Evolutionary conservation across 2,888 invertebrate genomes (phyloP).

Genomic region (Chaetogeoica ovagalla): DNA sequence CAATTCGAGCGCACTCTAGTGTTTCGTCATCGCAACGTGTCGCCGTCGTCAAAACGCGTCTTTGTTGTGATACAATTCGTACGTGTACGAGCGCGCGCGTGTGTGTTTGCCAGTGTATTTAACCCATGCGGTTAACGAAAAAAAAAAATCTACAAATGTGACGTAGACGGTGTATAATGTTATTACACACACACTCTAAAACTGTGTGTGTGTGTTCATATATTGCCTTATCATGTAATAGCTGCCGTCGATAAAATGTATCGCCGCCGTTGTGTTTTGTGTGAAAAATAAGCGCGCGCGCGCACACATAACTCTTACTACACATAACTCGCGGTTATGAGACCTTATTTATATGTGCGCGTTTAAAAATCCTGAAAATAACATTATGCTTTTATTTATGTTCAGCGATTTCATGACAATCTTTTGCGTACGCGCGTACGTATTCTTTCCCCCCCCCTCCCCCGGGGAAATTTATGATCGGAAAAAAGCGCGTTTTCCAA

Average conservation of each 20-base stretch:
- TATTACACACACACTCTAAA: too few relatives aligned
- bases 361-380: too few relatives aligned
- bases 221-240: slow-evolving; percentile 3
- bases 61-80: slow-evolving; percentile 36
- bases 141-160: slow-evolving; percentile 10
- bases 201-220: not conserved
- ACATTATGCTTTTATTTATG: too few relatives aligned
- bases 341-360: too few relatives aligned
- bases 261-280: slow-evolving; percentile 2
- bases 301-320: too few relatives aligned
- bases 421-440: too few relatives aligned
- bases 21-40: slow-evolving; percentile 20
- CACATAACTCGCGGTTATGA: too few relatives aligned
- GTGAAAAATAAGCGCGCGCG: not conserved
- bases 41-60: slow-evolving; percentile 8
- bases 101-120: not conserved
- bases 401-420: too few relatives aligned
- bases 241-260: slow-evolving; percentile 27
- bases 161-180: not conserved
- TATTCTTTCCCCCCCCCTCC: too few relatives aligned
- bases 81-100: not conserved
- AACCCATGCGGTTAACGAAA: not conserved
- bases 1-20: slow-evolving; percentile 34
- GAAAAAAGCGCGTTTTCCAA: too few relatives aligned
- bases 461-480: too few relatives aligned